Evolutionary conservation across 2,113 vertebrate species (phyloP).

Genomic region (Chloropsis hardwickii): DNA sequence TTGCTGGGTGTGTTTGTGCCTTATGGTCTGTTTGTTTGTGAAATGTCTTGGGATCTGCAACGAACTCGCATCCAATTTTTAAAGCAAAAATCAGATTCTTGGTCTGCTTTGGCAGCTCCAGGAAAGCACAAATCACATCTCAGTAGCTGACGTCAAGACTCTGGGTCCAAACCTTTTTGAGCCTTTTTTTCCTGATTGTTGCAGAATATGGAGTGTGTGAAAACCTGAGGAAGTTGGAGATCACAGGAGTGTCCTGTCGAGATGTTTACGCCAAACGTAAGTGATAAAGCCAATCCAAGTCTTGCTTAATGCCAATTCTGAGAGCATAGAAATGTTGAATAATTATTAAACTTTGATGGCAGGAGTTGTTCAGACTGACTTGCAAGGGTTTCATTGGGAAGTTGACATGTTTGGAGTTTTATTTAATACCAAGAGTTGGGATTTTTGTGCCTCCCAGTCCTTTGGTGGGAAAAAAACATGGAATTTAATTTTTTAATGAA

Average conservation of each 20-base stretch:
- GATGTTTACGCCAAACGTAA: constrained; percentile 97
- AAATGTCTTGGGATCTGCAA: not conserved
- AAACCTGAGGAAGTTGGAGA: constrained; percentile 88
- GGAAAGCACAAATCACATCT: not conserved
- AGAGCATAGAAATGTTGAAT: not conserved
- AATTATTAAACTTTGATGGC: not conserved
- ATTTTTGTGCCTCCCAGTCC: not conserved
- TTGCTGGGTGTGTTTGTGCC: not conserved
- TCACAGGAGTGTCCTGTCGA: constrained; percentile 85
- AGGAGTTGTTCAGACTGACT: not conserved
- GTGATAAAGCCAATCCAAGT: constrained; percentile 8
- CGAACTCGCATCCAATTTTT: not conserved
- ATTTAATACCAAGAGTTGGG: not conserved
- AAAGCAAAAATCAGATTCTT: not conserved
- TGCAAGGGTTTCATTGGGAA: not conserved
- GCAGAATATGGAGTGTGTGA: constrained; percentile 93
- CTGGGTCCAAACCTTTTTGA: not conserved
- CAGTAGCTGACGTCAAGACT: accelerated
- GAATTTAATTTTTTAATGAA: not conserved
- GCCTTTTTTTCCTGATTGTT: not conserved
- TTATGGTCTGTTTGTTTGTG: not conserved
- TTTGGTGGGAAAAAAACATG: not conserved
- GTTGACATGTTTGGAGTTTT: not conserved
- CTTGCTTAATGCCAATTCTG: not conserved
- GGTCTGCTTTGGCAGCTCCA: not conserved